These are phyloP conservation scores for Plusia festucae DNA, from an alignment of 2,888 invertebrate genomes.

Conservation along the genomic window DNA sequence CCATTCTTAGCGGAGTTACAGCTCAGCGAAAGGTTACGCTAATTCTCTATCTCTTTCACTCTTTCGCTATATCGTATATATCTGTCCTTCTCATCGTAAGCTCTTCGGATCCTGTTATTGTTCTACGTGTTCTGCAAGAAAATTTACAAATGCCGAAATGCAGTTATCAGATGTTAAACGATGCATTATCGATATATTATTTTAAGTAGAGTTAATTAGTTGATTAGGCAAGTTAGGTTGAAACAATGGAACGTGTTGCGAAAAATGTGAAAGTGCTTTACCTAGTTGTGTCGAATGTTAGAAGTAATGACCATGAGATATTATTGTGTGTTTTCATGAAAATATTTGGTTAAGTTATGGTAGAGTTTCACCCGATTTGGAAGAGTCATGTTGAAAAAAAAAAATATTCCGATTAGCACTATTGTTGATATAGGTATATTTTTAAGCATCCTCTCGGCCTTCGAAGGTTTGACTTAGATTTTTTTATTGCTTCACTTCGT, in stretches of 20 bases:
- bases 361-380: background rate
- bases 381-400: background rate
- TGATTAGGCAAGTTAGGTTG: slow-evolving; percentile 26
- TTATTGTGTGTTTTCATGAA: background rate
- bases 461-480: no score
- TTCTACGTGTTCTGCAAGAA: slow-evolving; percentile 83
- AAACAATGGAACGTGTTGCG: slow-evolving; percentile 36
- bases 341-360: background rate
- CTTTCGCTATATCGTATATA: slow-evolving; percentile 65
- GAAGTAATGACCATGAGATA: slow-evolving; percentile 7
- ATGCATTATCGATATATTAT: slow-evolving; percentile 16
- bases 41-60: slow-evolving; percentile 70
- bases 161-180: slow-evolving; percentile 56
- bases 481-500: no score
- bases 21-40: slow-evolving; percentile 84
- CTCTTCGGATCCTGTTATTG: slow-evolving; percentile 83
- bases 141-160: slow-evolving; percentile 70
- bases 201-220: slow-evolving; percentile 34
- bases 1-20: slow-evolving; percentile 80
- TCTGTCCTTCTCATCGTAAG: slow-evolving; percentile 62
- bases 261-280: slow-evolving; percentile 19
- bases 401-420: background rate
- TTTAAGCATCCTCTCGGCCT: no score
- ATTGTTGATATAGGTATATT: no score
- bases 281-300: slow-evolving; percentile 5